These are phyloP conservation scores for Philotrypesis tridentata DNA, from an alignment of 1,140 invertebrate species.

Conservation along the genomic window DNA sequence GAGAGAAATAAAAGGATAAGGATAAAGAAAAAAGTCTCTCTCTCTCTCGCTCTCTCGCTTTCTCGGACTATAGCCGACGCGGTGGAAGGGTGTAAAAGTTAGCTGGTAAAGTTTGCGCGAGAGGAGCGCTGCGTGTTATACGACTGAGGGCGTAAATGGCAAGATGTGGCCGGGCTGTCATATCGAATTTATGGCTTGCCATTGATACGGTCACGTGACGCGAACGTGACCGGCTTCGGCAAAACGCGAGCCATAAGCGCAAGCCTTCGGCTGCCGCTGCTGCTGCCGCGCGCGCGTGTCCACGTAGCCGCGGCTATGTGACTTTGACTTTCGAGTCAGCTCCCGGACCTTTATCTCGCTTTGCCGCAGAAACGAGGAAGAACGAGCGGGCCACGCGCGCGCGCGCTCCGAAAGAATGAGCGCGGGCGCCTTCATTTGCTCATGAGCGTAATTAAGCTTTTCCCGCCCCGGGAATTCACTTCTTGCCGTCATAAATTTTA, in stretches of 20 bases:
- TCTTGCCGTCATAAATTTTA: neutral
- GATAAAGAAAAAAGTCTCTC: conserved; percentile 8
- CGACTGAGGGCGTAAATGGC: conserved; percentile 46
- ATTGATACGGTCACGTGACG: conserved; percentile 54
- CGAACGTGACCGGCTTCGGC: conserved; percentile 59
- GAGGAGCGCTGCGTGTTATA: conserved; percentile 32
- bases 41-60: too few relatives aligned
- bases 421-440: neutral
- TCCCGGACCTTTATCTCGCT: conserved; percentile 59
- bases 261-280: too few relatives aligned
- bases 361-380: conserved; percentile 38
- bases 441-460: conserved; percentile 3
- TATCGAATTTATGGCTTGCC: conserved; percentile 55
- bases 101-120: conserved; percentile 15
- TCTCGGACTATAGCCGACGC: neutral
- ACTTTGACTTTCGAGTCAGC: conserved; percentile 63
- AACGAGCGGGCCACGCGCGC: conserved; percentile 4
- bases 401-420: conserved; percentile 17
- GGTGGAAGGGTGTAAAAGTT: conserved; percentile 27
- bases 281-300: too few relatives aligned
- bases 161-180: conserved; percentile 50
- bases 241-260: conserved; percentile 48
- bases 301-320: conserved; percentile 6
- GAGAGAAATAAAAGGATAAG: conserved; percentile 28
- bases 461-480: neutral